These are phyloP conservation scores for Gallinago nigripennis DNA, from an alignment of 2,797 vertebrate genomes.

Conservation along the genomic window DNA sequence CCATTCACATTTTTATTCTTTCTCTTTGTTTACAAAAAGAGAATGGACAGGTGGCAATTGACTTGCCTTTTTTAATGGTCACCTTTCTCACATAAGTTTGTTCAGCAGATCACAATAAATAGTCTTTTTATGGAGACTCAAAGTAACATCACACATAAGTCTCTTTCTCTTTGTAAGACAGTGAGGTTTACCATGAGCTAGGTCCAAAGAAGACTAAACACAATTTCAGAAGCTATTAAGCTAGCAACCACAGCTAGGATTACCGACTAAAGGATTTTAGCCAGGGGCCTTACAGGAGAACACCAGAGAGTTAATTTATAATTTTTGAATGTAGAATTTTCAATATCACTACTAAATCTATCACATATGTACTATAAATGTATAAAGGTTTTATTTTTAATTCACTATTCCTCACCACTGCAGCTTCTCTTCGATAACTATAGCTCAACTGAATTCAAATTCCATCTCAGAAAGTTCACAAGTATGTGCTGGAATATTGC, in stretches of 20 bases:
- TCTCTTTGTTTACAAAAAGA: neutral
- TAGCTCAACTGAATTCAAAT: neutral
- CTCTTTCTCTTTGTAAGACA: neutral
- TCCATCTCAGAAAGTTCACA: neutral
- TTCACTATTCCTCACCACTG: neutral
- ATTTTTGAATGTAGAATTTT: neutral
- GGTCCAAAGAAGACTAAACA: neutral
- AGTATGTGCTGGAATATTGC: neutral
- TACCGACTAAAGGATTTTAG: neutral
- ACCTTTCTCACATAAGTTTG: neutral
- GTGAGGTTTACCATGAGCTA: neutral
- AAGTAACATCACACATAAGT: neutral
- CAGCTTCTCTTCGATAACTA: neutral
- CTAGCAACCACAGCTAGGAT: neutral
- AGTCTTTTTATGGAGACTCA: neutral
- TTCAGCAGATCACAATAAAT: neutral
- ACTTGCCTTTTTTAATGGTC: neutral
- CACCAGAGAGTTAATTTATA: neutral
- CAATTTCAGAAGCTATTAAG: neutral
- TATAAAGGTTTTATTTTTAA: neutral
- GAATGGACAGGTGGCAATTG: rapidly evolving
- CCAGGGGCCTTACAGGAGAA: neutral
- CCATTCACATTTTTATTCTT: neutral
- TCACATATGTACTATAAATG: neutral
- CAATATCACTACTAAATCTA: neutral